These are phyloP conservation scores for Seira ritae DNA, from an alignment of 2,888 invertebrate species.

Conservation along the genomic window DNA sequence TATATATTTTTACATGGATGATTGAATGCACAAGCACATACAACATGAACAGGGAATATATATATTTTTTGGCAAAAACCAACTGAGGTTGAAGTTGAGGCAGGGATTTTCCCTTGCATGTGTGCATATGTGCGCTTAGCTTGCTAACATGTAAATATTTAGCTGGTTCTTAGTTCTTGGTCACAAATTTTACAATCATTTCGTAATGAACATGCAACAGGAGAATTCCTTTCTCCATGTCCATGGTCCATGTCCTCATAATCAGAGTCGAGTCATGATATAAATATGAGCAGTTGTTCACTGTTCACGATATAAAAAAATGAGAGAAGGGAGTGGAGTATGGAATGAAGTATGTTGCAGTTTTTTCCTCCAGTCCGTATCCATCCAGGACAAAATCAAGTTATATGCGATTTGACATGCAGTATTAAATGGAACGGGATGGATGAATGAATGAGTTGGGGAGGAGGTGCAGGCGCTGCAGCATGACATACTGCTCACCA, in stretches of 20 bases:
- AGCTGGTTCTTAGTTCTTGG: neutral
- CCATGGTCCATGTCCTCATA: no score
- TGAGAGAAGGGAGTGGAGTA: no score
- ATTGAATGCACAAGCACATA: constrained; percentile 54
- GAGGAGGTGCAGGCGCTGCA: neutral
- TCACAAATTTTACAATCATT: no score
- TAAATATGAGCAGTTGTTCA: constrained; percentile 13
- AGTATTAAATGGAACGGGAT: constrained; percentile 41
- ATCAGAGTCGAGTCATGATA: neutral
- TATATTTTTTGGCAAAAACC: neutral
- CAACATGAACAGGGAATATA: neutral
- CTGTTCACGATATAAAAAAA: no score
- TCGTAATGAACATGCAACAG: neutral
- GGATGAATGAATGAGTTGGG: neutral
- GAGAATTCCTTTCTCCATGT: no score
- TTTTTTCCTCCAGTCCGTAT: no score
- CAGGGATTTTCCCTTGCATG: neutral
- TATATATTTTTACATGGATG: constrained; percentile 65
- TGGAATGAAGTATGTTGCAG: no score
- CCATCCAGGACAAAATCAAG: no score
- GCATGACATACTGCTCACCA: constrained; percentile 8
- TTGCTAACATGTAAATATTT: neutral
- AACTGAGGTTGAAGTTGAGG: neutral
- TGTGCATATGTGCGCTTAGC: neutral
- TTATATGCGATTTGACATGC: constrained; percentile 13